phyloP scores from a whole-genome alignment of 2,888 invertebrate species.

The Melanargia galathea region DNA sequence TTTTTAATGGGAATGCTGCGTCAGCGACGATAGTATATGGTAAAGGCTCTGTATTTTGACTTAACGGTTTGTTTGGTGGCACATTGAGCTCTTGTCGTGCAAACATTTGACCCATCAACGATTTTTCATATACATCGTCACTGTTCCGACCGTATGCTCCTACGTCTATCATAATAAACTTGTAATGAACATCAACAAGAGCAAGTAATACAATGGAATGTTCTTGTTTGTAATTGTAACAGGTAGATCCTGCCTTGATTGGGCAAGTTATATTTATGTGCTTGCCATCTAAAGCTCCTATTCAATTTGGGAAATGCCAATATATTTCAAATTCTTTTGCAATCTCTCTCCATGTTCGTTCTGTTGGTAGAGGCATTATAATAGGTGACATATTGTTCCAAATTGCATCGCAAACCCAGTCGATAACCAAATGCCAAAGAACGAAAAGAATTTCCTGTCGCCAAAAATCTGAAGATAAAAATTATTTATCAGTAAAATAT shows the following conservation, averaged over 20 bases:
- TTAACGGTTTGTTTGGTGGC: slow-evolving; percentile 41
- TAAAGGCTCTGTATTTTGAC: slow-evolving; percentile 27
- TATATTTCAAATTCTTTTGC: not conserved
- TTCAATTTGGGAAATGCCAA: slow-evolving; percentile 6
- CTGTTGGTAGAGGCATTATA: slow-evolving; percentile 7
- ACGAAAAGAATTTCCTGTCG: not conserved
- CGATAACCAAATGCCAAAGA: not conserved
- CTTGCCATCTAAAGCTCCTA: not conserved
- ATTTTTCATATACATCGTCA: slow-evolving; percentile 40
- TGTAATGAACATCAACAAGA: slow-evolving; percentile 42
- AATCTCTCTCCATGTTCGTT: not conserved
- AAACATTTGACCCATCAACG: slow-evolving; percentile 41
- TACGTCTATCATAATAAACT: slow-evolving; percentile 43
- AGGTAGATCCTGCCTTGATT: slow-evolving; percentile 40
- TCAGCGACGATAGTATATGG: not conserved
- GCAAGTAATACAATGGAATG: slow-evolving; percentile 42
- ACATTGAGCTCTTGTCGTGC: slow-evolving; percentile 37
- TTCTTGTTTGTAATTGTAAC: slow-evolving; percentile 42
- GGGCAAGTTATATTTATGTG: slow-evolving; percentile 35
- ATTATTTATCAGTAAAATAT: too few species aligned
- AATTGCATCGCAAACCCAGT: not conserved
- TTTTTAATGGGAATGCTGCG: too few species aligned
- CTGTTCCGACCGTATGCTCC: slow-evolving; percentile 43
- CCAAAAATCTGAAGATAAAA: not conserved
- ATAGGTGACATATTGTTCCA: slow-evolving; percentile 3